A percentile compares a stretch with the other conserved stretches of the same genome.
phyloP scores from a whole-genome alignment of 2,888 invertebrate species.

The Drosophila antonietae region DNA sequence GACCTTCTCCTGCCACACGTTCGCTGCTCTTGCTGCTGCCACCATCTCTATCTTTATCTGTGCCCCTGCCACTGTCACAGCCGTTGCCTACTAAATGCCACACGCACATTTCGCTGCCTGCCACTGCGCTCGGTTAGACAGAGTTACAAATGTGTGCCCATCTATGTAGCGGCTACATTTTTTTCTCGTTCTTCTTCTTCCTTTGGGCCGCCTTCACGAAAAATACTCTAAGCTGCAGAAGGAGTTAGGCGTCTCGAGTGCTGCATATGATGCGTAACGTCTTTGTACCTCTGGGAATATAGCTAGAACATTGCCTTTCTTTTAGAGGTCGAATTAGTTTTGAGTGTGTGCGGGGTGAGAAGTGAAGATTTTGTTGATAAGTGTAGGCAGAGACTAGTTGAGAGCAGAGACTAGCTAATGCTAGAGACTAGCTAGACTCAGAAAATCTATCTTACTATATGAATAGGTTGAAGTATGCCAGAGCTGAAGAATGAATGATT shows the following conservation, averaged over 20 bases:
- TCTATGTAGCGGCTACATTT: conserved; percentile 32
- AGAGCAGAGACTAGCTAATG: neutral
- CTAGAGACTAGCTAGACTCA: neutral
- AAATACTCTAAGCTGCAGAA: conserved; percentile 35
- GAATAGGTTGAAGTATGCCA: too few relatives aligned
- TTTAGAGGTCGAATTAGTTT: neutral
- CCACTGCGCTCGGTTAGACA: conserved; percentile 72
- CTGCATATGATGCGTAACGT: conserved; percentile 12
- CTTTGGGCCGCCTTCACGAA: conserved; percentile 9
- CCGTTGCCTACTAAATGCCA: conserved; percentile 67
- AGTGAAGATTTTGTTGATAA: neutral
- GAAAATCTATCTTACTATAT: too few relatives aligned
- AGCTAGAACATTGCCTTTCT: neutral
- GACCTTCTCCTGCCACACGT: neutral
- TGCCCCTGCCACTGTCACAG: conserved; percentile 27
- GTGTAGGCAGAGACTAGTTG: neutral
- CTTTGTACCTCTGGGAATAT: neutral
- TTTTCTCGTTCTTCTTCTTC: neutral
- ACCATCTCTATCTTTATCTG: conserved; percentile 30
- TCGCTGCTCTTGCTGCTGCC: conserved; percentile 1
- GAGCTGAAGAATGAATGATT: too few relatives aligned
- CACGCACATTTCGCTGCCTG: conserved; percentile 73
- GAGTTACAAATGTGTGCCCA: conserved; percentile 76
- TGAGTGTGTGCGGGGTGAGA: neutral
- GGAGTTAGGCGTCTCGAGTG: neutral